Base-by-base conservation (phyloP, 2,888 invertebrate genomes). In the Coelogynopora nodosa region DNA sequence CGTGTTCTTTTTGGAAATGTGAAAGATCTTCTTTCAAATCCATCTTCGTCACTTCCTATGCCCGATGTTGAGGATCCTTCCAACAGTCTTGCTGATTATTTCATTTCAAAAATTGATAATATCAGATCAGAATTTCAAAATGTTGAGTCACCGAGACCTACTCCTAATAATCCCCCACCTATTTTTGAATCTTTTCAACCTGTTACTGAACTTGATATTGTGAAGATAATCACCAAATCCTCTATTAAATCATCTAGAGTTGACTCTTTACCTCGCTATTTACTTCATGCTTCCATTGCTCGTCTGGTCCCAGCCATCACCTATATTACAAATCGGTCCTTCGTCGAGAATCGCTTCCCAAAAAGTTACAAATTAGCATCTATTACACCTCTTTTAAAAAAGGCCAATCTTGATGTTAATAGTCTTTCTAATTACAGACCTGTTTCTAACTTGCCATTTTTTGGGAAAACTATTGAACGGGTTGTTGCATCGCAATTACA, bases 1-100 rank as follows among this genome's bases (percentile, higher is more conserved):
- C 74, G 74, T 74, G 74, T 74, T 74, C 74, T 74, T n/a, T 74
- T 74, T 2, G 5, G 18, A 26, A 26, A n/a, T n/a, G 74, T 74
- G 74, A 74, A 74, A 74, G 74, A 74, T 74, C 74, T 74, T 74
- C 74, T 74, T n/a, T 74, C 74, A n/a, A 26, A 49, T 74, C 23
- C 74, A 13, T 74, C 74, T n/a, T 74, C 74, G 5, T 74, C 23
- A 74, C 74, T 74, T 74, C 5, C 5, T n/a, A 74, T 74, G 5
- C 74, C 74, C 23, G 74, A 74, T n/a, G 74, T 74, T 74, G 74
- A 74, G 23, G 74, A 74, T 74, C 74, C 74, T 74, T 10, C 74
- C 5, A 74, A 74, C 74, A 74, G 74, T 26, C 74, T 74, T 74
- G 74, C 5, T 10, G 74, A 23, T 10, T 74, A n/a, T 74, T 74